phyloP scores from a whole-genome alignment of 1,140 invertebrate genomes.

The Bicyclus anynana region DNA sequence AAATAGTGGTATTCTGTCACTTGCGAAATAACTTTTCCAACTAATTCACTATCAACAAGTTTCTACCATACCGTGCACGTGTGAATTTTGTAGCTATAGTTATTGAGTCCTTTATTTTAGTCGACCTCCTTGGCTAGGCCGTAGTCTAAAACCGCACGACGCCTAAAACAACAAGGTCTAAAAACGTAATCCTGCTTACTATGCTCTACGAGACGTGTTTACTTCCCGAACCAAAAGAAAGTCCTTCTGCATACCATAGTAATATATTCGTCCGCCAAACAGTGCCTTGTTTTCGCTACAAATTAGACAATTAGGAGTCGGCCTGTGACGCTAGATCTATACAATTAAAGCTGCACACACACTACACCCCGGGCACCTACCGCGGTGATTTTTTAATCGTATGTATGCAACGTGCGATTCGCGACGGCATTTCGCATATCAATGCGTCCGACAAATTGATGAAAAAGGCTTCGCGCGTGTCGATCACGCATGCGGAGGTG shows the following conservation, averaged over 20 bases:
- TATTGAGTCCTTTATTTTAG: not conserved
- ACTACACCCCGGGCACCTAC: conserved; percentile 65
- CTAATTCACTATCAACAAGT: no score
- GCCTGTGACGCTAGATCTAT: conserved; percentile 63
- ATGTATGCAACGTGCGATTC: conserved; percentile 71
- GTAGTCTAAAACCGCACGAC: conserved; percentile 14
- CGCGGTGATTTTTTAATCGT: conserved; percentile 72
- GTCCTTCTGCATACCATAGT: conserved; percentile 69
- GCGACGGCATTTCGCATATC: conserved; percentile 68
- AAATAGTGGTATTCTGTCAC: no score
- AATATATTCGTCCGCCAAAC: conserved; percentile 67
- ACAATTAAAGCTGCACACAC: conserved; percentile 73
- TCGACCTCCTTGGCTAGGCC: not conserved
- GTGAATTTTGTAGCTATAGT: not conserved
- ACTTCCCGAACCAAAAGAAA: conserved; percentile 71
- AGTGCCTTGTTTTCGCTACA: conserved; percentile 70
- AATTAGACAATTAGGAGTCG: conserved; percentile 75
- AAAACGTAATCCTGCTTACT: conserved; percentile 50
- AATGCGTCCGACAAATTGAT: conserved; percentile 65
- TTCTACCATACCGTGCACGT: not conserved
- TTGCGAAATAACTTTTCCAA: no score
- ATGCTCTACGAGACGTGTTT: conserved; percentile 53
- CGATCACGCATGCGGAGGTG: conserved; percentile 42
- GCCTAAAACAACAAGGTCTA: conserved; percentile 37
- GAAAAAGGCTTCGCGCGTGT: conserved; percentile 62